Conservation (phyloP, 1,140 invertebrate species). For the Pachyrhynchus sulphureomaculatus region DNA sequence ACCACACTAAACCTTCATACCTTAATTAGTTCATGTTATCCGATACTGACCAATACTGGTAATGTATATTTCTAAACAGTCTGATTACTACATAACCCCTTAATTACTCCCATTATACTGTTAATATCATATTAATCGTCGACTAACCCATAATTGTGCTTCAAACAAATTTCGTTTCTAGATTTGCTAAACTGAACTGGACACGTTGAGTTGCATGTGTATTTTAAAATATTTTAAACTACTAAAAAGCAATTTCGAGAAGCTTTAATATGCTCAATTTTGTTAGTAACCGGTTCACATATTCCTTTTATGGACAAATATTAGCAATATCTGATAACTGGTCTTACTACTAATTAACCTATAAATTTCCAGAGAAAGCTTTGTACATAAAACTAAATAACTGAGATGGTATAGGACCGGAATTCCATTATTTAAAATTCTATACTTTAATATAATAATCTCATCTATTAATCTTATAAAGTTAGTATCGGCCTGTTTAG, state of each 20-base stretch:
- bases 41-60: no score
- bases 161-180: constrained; percentile 14
- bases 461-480: not conserved
- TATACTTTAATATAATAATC: not conserved
- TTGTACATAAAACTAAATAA: constrained; percentile 5
- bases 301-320: constrained; percentile 41
- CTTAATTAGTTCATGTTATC: no score
- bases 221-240: constrained; percentile 23
- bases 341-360: constrained; percentile 25
- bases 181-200: constrained; percentile 12
- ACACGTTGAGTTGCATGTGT: constrained; percentile 15
- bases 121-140: constrained; percentile 18
- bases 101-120: no score
- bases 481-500: no score
- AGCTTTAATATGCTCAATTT: constrained; percentile 37
- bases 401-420: not conserved
- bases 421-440: not conserved
- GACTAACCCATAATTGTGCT: constrained; percentile 10
- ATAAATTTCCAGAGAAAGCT: constrained; percentile 25
- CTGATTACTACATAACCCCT: no score
- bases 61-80: no score
- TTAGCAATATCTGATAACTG: constrained; percentile 40
- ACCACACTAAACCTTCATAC: no score
- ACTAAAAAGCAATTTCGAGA: constrained; percentile 27
- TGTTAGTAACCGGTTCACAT: constrained; percentile 37